These are phyloP conservation scores for Stichopus horrens DNA, from an alignment of 53 echinoderm and acorn worm genomes.

Conservation along the genomic window DNA sequence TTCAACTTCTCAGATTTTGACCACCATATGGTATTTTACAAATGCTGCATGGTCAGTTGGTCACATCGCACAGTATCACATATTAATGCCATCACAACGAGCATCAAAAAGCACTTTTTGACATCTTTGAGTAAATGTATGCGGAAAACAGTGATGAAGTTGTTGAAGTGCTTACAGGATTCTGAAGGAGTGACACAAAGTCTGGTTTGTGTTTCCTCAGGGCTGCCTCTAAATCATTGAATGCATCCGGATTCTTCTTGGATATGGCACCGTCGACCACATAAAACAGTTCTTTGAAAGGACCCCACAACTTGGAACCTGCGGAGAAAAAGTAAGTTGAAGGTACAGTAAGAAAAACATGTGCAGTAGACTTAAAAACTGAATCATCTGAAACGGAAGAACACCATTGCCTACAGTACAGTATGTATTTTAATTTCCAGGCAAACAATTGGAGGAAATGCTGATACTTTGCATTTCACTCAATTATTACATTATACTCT, in stretches of 20 bases:
- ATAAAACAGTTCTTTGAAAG: constrained; percentile 83
- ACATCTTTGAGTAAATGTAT: background rate
- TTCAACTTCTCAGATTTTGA: too few relatives aligned
- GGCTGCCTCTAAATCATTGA: constrained; percentile 87
- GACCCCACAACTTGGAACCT: constrained; percentile 75
- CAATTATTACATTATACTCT: too few relatives aligned
- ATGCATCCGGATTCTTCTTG: constrained; percentile 83
- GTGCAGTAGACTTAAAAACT: too few relatives aligned
- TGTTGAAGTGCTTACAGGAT: constrained; percentile 72
- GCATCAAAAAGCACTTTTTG: background rate
- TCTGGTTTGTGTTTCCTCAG: constrained; percentile 93
- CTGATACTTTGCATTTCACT: too few relatives aligned
- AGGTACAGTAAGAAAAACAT: too few relatives aligned
- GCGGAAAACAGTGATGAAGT: background rate
- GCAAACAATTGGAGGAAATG: too few relatives aligned
- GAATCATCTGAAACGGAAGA: too few relatives aligned
- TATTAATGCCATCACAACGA: background rate
- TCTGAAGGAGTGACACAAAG: constrained; percentile 81
- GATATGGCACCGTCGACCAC: constrained; percentile 76
- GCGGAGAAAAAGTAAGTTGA: background rate
- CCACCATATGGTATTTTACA: too few relatives aligned
- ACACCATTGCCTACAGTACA: too few relatives aligned
- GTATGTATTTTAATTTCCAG: too few relatives aligned
- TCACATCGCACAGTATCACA: background rate
- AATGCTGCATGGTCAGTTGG: too few relatives aligned